These are phyloP conservation scores for Odontomachus brunneus DNA, from an alignment of 1,140 invertebrate genomes.

Conservation along the genomic window DNA sequence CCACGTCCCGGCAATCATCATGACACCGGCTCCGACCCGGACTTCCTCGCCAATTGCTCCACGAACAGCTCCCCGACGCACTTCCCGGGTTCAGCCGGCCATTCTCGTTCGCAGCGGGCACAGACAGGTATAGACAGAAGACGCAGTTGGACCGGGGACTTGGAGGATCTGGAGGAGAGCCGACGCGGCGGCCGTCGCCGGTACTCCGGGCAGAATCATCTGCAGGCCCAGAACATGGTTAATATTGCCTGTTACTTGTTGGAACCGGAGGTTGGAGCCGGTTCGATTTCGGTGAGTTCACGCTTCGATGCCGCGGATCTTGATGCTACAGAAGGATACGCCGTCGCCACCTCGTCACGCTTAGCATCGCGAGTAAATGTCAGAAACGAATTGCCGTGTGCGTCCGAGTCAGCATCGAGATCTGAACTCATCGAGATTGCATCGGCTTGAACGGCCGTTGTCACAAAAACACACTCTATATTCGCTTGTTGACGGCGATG, in stretches of 20 bases:
- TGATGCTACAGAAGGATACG: slow-evolving; percentile 15
- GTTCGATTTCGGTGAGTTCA: slow-evolving; percentile 31
- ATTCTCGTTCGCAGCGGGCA: slow-evolving; percentile 75
- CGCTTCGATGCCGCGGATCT: slow-evolving; percentile 28
- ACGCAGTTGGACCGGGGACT: slow-evolving; percentile 90
- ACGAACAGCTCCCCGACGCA: slow-evolving; percentile 86
- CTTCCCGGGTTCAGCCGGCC: slow-evolving; percentile 75
- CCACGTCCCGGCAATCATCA: slow-evolving; percentile 77
- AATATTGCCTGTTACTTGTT: slow-evolving; percentile 65
- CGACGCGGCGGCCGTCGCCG: slow-evolving; percentile 80
- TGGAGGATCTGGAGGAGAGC: slow-evolving; percentile 88
- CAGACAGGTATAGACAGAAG: slow-evolving; percentile 86
- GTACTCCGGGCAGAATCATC: slow-evolving; percentile 81
- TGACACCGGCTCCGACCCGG: slow-evolving; percentile 85
- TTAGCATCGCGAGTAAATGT: too few species aligned
- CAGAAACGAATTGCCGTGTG: too few species aligned
- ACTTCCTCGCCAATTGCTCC: slow-evolving; percentile 82
- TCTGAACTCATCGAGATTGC: slow-evolving; percentile 33
- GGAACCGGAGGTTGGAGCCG: slow-evolving; percentile 12
- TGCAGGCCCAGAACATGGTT: slow-evolving; percentile 84
- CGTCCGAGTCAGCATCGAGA: not conserved
- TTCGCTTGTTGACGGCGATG: slow-evolving; percentile 27
- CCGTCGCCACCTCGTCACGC: not conserved
- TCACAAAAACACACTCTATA: not conserved
- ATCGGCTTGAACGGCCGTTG: slow-evolving; percentile 14